These are phyloP conservation scores for Nebria brevicollis DNA, from an alignment of 2,888 invertebrate species.

Conservation along the genomic window DNA sequence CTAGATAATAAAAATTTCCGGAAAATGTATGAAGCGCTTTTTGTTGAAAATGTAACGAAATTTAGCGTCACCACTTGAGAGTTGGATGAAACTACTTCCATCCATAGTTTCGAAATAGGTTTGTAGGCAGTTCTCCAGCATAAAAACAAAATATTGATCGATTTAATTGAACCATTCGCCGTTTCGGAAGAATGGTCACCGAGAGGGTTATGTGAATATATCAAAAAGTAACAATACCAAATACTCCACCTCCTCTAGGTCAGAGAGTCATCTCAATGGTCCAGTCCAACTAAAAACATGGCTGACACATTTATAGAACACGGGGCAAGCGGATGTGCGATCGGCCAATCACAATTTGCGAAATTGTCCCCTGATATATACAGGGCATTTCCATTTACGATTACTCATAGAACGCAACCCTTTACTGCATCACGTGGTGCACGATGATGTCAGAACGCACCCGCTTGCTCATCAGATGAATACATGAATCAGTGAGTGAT, in stretches of 20 bases:
- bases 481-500: constrained; percentile 23
- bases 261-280: constrained; percentile 33
- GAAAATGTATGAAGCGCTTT: too few species aligned
- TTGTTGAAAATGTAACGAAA: too few species aligned
- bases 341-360: constrained; percentile 25
- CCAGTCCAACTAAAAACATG: constrained; percentile 35
- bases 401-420: constrained; percentile 20
- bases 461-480: constrained; percentile 2
- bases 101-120: neutral
- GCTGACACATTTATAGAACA: constrained; percentile 45
- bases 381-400: constrained; percentile 27
- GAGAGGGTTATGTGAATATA: neutral
- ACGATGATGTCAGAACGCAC: constrained; percentile 1
- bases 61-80: too few species aligned
- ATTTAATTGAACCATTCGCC: neutral
- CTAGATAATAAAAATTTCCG: too few species aligned
- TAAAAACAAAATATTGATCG: neutral
- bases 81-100: neutral
- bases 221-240: constrained; percentile 1
- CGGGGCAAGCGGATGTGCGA: constrained; percentile 14
- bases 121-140: neutral
- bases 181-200: neutral
- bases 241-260: constrained; percentile 3
- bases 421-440: constrained; percentile 13
- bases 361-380: constrained; percentile 13